Base-by-base conservation (phyloP, 2,888 invertebrate genomes). In the Lampropteryx suffumata region DNA sequence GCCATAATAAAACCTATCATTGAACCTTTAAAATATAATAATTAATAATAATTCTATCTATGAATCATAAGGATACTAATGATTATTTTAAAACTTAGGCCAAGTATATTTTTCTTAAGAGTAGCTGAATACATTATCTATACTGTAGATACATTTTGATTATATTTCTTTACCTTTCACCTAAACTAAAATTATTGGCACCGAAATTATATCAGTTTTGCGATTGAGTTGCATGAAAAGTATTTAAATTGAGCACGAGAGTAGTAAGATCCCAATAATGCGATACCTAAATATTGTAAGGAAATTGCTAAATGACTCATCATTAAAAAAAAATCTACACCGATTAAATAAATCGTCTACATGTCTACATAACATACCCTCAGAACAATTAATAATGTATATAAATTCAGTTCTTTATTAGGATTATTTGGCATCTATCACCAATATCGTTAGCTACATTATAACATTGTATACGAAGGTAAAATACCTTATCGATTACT, bases 361-460 rank as follows among this genome's bases (percentile, higher is more conserved):
- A 78, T 64, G 68, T 78, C 84, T 86, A 17, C 4, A 88, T 81
- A n/a, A n/a, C n/a, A 87, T 87, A 89, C 88, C 87, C 88, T 87
- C 88, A 89, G 90, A 88, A 89, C 88, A 82, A 78, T 86, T 85
- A 87, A 84, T 86, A 65, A 84, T 83, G 82, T 84, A 86, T 90
- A 87, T 84, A 89, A 90, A 88, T 89, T 90, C 90, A 90, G 89
- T 89, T 90, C 89, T 90, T 89, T 89, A 89, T 84, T 86, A 89
- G 85, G 86, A 85, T 90, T 88, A 88, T 90, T 89, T 88, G 89
- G 89, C 90, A 87, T 90, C 80, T 87, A 87, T 88, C 84, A 88
- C 89, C 90, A 87, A 82, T 79, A 84, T 80, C 73, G 78, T 79
- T 80, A 84, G 62, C 84, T 89, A 88, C 84, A 68, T 76, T 21